These are phyloP conservation scores for Galerucella calmariensis DNA, from an alignment of 2,888 invertebrate species.

Conservation along the genomic window DNA sequence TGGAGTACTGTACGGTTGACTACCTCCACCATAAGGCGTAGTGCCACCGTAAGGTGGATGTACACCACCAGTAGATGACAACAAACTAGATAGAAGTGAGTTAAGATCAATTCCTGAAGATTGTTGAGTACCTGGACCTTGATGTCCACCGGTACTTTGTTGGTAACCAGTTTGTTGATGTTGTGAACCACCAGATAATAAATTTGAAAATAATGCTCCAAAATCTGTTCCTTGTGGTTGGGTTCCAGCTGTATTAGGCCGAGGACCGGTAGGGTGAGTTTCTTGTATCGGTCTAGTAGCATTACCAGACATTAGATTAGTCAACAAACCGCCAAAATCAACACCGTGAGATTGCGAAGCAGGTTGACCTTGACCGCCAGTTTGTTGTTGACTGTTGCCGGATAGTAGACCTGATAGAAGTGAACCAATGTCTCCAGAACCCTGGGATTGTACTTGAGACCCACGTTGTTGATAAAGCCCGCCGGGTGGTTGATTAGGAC, in stretches of 20 bases:
- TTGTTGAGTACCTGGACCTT: slow-evolving; percentile 19
- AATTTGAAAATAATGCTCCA: slow-evolving; percentile 29
- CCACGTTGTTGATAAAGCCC: slow-evolving; percentile 15
- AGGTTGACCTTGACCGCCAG: slow-evolving; percentile 21
- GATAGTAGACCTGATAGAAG: slow-evolving; percentile 31
- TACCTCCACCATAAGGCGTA: slow-evolving; percentile 6
- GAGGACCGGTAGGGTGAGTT: slow-evolving; percentile 11
- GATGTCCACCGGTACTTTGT: slow-evolving; percentile 1
- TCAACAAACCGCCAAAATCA: slow-evolving; percentile 36
- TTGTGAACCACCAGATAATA: slow-evolving; percentile 39
- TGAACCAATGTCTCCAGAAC: slow-evolving; percentile 30
- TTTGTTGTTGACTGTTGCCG: background rate
- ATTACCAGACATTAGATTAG: slow-evolving; percentile 38
- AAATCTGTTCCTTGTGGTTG: slow-evolving; percentile 35
- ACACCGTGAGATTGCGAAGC: slow-evolving; percentile 19
- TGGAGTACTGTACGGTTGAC: slow-evolving; percentile 12
- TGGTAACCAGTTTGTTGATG: slow-evolving; percentile 13
- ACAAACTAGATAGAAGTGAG: slow-evolving; percentile 29
- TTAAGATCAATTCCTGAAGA: slow-evolving; percentile 36
- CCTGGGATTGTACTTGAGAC: slow-evolving; percentile 26
- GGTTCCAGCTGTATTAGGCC: slow-evolving; percentile 16
- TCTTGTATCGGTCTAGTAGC: slow-evolving; percentile 31
- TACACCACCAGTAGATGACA: slow-evolving; percentile 18
- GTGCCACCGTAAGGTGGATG: slow-evolving; percentile 7
- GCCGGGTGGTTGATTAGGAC: slow-evolving; percentile 20